Conservation (phyloP, 2,113 vertebrate genomes). For the Hippocampus abdominalis region DNA sequence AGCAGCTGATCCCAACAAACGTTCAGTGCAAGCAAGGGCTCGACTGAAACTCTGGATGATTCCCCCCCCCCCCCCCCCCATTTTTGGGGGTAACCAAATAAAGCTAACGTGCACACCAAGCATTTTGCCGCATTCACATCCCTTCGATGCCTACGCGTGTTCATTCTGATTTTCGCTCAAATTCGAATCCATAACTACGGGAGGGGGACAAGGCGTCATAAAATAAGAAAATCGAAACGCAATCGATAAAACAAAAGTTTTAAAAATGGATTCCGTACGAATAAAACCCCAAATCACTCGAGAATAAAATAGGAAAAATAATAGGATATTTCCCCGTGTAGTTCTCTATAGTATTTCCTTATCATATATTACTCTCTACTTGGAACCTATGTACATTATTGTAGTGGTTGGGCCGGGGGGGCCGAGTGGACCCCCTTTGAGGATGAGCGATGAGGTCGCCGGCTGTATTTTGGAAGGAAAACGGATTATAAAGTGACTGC, state of each 20-base stretch:
- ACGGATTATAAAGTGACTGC: constrained; percentile 52
- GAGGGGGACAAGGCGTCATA: constrained; percentile 14
- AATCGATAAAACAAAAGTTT: constrained; percentile 53
- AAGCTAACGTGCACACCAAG: constrained; percentile 15
- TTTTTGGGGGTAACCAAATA: constrained; percentile 6
- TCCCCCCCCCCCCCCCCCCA: too few species aligned
- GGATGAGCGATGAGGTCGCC: constrained; percentile 18
- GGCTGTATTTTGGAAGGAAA: constrained; percentile 27
- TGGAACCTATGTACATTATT: constrained; percentile 73
- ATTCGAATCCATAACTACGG: constrained; percentile 15
- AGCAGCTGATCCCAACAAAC: constrained; percentile 4
- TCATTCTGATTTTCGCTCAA: background rate
- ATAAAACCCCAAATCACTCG: constrained; percentile 50
- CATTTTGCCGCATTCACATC: constrained; percentile 35
- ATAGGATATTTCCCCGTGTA: constrained; percentile 36
- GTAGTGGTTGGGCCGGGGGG: constrained; percentile 35
- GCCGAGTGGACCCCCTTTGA: constrained; percentile 2
- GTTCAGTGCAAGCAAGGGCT: constrained; percentile 11
- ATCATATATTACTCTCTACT: constrained; percentile 79
- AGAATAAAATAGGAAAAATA: constrained; percentile 29
- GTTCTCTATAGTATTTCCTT: constrained; percentile 67
- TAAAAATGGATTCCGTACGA: constrained; percentile 67
- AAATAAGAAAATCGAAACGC: constrained; percentile 57
- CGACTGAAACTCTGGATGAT: background rate
- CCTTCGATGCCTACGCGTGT: background rate